Evolutionary conservation across 2,113 vertebrate species (phyloP), one percentile per base, ranked within the genome.

Genomic region (Bettongia penicillata): DNA sequence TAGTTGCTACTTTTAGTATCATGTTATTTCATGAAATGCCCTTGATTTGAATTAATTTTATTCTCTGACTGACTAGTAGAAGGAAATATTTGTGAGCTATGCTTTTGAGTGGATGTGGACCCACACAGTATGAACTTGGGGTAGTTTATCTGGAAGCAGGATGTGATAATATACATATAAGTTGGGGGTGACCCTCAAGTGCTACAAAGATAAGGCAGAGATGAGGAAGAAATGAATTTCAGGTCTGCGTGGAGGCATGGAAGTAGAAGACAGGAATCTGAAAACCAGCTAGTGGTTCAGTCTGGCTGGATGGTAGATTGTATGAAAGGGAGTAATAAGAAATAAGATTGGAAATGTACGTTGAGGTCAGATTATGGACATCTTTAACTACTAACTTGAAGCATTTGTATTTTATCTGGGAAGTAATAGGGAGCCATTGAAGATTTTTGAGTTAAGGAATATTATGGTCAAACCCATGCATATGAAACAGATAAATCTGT

Each of bases 401-500:
- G 19, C 5, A 43, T 7, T 77, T 77, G 5, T n/a, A 43, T 84
- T 84, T 84, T 84, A 84, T 84, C 68, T 8, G 1, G 19, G 68
- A 43, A 7, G 19, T 43, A 84, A 23, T 23, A 23, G n/a, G n/a
- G 68, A 43, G 16, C 19, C 68, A 84, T 43, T 84, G n/a, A 84
- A 23, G 19, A 84, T 43, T 43, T 43, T 84, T 84, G n/a, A 84
- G 57, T 37, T 68, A 10, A 31, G 28, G 19, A 43, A 14, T 43
- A 6, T 84, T 43, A 43, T 23, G n/a, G 68, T 43, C 68, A 84
- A 90, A 90, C 12, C 2, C 61, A 92, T 84, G 52, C 53, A 43
- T 10, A 26, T 84, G 61, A 97, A 90, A 84, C n/a, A 84, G 26
- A 43, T 48, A 57, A 93, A 28, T 91, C 91, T 52, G 90, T 93